These are phyloP conservation scores for Ophiodon elongatus DNA, from an alignment of 2,113 vertebrate genomes.

Conservation along the genomic window DNA sequence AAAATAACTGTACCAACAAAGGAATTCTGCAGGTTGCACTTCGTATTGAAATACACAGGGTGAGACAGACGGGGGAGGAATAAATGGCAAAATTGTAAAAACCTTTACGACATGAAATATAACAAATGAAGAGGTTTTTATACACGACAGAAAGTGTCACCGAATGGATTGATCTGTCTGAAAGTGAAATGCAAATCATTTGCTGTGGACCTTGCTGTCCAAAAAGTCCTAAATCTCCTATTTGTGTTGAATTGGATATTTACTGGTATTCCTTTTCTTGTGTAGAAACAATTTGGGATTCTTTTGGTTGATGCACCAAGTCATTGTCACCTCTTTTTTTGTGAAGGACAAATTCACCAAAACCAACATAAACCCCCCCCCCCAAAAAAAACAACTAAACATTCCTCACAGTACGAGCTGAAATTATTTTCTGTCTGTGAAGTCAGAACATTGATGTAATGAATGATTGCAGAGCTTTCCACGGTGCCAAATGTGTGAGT, in stretches of 20 bases:
- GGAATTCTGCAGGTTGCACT: no score
- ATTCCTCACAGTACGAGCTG: background rate
- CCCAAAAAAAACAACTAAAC: background rate
- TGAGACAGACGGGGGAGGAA: no score
- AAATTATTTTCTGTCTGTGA: background rate
- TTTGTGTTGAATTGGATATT: no score
- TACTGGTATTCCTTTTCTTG: background rate
- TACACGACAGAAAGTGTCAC: background rate
- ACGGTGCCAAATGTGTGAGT: slow-evolving; percentile 38
- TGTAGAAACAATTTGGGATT: background rate
- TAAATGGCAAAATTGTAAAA: no score
- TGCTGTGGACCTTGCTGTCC: background rate
- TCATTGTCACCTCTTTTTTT: background rate
- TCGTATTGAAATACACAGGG: no score
- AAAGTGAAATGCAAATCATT: background rate
- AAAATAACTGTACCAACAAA: no score
- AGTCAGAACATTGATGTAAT: slow-evolving; percentile 27
- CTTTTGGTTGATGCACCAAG: background rate
- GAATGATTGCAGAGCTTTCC: background rate
- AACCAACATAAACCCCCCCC: no score
- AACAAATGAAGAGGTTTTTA: background rate
- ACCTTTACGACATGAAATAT: background rate
- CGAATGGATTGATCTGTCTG: background rate
- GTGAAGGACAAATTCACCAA: background rate
- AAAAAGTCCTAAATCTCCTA: background rate